These are phyloP conservation scores for Cydia pomonella DNA, from an alignment of 1,140 invertebrate species.

Conservation along the genomic window DNA sequence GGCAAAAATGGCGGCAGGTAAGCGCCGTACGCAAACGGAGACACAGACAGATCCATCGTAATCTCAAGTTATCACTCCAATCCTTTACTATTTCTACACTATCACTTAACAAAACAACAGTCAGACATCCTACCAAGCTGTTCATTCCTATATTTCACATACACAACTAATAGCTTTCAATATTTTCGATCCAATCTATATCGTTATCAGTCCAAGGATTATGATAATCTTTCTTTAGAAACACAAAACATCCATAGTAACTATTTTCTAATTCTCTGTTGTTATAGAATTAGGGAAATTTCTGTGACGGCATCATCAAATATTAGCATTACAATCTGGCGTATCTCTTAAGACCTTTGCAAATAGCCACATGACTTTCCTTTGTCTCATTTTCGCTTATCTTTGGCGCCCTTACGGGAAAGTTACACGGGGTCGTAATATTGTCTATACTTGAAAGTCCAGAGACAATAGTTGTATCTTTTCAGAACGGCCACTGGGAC, in stretches of 20 bases:
- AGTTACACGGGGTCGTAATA: conserved; percentile 43
- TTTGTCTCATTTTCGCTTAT: conserved; percentile 54
- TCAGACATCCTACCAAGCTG: not conserved
- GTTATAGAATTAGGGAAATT: conserved; percentile 8
- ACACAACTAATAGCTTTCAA: conserved; percentile 24
- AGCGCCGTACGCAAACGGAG: conserved; percentile 49
- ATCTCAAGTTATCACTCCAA: conserved; percentile 46
- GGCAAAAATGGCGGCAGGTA: conserved; percentile 53
- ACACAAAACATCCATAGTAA: conserved; percentile 27
- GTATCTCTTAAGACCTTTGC: conserved; percentile 44
- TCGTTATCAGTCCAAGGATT: not conserved
- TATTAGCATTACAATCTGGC: not conserved
- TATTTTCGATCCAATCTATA: conserved; percentile 11
- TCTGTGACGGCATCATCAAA: not conserved
- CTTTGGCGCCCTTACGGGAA: conserved; percentile 20
- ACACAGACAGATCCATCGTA: conserved; percentile 60
- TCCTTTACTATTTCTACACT: conserved; percentile 37
- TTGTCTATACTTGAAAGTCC: conserved; percentile 70
- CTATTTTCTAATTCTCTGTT: not conserved
- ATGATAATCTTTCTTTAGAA: conserved; percentile 24
- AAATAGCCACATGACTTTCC: conserved; percentile 52
- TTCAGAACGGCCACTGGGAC: conserved; percentile 66
- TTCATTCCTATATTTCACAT: not conserved
- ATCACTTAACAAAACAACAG: not conserved
- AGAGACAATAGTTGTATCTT: conserved; percentile 72